These are phyloP conservation scores for Chalcosyrphus nemorum DNA, from an alignment of 2,888 invertebrate genomes.

Conservation along the genomic window DNA sequence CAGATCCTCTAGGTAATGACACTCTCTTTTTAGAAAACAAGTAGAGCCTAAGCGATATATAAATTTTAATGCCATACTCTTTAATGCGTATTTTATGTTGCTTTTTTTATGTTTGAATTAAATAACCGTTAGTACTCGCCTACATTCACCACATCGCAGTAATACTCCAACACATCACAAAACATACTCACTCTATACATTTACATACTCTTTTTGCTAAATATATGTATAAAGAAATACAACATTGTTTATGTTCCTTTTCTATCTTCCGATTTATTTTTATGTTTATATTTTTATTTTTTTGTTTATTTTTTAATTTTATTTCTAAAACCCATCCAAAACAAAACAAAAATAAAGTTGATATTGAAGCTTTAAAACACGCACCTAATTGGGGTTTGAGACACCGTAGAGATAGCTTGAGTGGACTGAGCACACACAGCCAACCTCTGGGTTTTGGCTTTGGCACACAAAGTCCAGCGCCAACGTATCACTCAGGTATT, in stretches of 20 bases:
- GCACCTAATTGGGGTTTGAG: constrained; percentile 83
- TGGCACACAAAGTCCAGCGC: constrained; percentile 82
- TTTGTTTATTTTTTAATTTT: constrained; percentile 67
- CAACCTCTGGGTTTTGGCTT: constrained; percentile 82
- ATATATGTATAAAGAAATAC: constrained; percentile 21
- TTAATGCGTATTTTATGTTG: constrained; percentile 13
- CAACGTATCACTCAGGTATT: constrained; percentile 82
- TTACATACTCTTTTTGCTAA: no score
- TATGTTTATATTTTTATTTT: constrained; percentile 51
- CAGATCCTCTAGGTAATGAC: no score
- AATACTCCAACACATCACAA: constrained; percentile 6
- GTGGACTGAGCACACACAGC: constrained; percentile 83
- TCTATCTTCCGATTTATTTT: constrained; percentile 48
- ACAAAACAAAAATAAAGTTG: constrained; percentile 83
- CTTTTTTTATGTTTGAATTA: constrained; percentile 35
- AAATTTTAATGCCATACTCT: background rate
- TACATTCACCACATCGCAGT: constrained; percentile 33
- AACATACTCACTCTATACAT: constrained; percentile 11
- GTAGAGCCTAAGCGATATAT: no score
- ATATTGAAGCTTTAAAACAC: constrained; percentile 85
- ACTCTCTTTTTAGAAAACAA: no score
- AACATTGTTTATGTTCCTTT: constrained; percentile 24
- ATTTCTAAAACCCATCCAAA: constrained; percentile 52
- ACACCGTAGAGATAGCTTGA: constrained; percentile 83
- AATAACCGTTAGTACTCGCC: constrained; percentile 24